phyloP scores from a whole-genome alignment of 2,113 vertebrate genomes.

The Sardina pilchardus region DNA sequence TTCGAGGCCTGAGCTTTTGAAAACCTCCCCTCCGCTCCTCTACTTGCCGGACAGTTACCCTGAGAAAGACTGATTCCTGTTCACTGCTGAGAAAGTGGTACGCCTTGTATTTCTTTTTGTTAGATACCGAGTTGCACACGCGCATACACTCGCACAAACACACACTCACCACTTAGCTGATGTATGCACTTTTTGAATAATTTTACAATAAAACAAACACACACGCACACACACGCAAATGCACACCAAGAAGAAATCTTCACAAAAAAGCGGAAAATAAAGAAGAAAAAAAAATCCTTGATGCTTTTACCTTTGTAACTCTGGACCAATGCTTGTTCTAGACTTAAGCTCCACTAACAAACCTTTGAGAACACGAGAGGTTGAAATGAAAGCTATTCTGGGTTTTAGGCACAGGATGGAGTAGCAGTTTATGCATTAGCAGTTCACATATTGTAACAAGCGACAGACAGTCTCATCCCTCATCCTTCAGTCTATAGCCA shows the following conservation, averaged over 20 bases:
- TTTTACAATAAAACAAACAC: constrained; percentile 24
- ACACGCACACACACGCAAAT: constrained; percentile 32
- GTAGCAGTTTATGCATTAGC: constrained; percentile 21
- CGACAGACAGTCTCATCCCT: constrained; percentile 12
- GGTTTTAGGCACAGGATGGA: constrained; percentile 54
- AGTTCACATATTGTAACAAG: constrained; percentile 30
- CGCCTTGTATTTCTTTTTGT: constrained; percentile 33
- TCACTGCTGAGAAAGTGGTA: constrained; percentile 63
- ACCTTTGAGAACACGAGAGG: constrained; percentile 26
- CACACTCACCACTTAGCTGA: constrained; percentile 29
- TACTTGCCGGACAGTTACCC: constrained; percentile 61
- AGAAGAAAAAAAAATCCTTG: constrained; percentile 39
- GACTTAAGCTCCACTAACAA: constrained; percentile 37
- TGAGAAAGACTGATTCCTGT: constrained; percentile 69
- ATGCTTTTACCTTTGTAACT: constrained; percentile 35
- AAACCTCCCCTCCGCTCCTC: constrained; percentile 41
- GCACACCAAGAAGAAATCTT: constrained; percentile 37
- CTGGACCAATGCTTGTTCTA: constrained; percentile 37
- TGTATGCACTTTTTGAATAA: constrained; percentile 42
- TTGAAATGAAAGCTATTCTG: constrained; percentile 46
- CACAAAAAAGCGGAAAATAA: constrained; percentile 15
- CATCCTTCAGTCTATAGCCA: constrained; percentile 14
- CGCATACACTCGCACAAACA: constrained; percentile 30
- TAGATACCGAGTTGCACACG: constrained; percentile 28
- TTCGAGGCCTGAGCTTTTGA: constrained; percentile 66